Conservation (phyloP, 2,797 vertebrate genomes). For the Pelochelys cantorii region DNA sequence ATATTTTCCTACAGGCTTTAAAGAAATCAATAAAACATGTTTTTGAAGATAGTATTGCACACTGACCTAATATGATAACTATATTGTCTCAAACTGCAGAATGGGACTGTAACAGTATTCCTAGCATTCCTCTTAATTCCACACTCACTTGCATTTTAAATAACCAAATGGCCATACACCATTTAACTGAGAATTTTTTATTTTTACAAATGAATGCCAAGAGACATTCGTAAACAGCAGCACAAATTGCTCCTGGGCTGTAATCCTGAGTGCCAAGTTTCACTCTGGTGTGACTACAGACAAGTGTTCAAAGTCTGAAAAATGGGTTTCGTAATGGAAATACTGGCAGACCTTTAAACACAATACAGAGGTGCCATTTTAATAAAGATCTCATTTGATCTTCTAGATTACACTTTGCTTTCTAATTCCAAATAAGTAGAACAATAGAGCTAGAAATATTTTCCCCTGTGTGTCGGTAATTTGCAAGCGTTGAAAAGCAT, state of each 20-base stretch:
- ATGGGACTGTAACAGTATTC: conserved; percentile 13
- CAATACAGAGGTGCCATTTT: conserved; percentile 68
- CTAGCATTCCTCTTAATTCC: conserved; percentile 17
- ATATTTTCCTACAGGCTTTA: background rate
- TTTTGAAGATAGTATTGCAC: background rate
- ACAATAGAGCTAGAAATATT: conserved; percentile 64
- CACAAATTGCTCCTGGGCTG: conserved; percentile 77
- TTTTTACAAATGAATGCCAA: conserved; percentile 76
- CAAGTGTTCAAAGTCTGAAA: conserved; percentile 74
- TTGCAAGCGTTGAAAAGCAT: conserved; percentile 67
- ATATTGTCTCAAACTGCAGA: conserved; percentile 11
- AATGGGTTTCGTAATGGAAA: conserved; percentile 79
- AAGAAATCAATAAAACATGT: background rate
- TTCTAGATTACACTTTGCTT: conserved; percentile 63
- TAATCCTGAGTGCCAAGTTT: conserved; percentile 79
- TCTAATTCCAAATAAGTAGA: conserved; percentile 60
- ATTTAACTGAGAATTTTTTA: conserved; percentile 75
- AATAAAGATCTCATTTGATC: conserved; percentile 71
- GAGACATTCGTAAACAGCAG: conserved; percentile 78
- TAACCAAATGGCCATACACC: conserved; percentile 70
- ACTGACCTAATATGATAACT: conserved; percentile 20
- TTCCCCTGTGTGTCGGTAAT: conserved; percentile 47
- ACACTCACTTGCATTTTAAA: conserved; percentile 73
- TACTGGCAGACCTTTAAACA: conserved; percentile 71
- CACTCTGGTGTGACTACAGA: conserved; percentile 72